Evolutionary conservation across 2,888 invertebrate species (phyloP).

Genomic region (Chorisops tibialis): DNA sequence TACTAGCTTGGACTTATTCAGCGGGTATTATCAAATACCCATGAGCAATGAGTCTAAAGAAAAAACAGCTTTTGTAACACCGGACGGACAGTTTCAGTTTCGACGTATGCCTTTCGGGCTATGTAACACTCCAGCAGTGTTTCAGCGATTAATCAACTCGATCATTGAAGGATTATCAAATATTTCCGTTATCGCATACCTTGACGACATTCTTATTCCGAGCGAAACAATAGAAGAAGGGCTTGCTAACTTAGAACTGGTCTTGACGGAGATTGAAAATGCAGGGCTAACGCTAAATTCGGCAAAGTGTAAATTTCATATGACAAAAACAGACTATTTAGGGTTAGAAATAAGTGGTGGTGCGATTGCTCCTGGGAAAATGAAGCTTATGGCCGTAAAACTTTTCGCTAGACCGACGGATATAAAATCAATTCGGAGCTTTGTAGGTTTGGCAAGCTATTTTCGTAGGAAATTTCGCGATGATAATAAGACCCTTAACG

Average conservation of each 20-base stretch:
- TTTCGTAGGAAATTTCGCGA: background rate
- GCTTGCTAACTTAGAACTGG: background rate
- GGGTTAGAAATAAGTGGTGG: background rate
- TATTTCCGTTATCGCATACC: slow-evolving; percentile 33
- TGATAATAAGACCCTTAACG: background rate
- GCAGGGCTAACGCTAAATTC: slow-evolving; percentile 41
- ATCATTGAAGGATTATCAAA: background rate
- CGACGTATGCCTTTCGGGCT: background rate
- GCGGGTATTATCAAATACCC: slow-evolving; percentile 38
- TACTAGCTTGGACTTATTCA: slow-evolving; percentile 33
- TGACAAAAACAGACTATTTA: background rate
- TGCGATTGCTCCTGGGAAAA: background rate
- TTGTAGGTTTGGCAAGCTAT: slow-evolving; percentile 10
- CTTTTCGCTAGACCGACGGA: background rate
- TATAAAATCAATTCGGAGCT: background rate
- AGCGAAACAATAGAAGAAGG: slow-evolving; percentile 30
- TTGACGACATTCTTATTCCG: slow-evolving; percentile 34
- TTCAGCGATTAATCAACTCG: slow-evolving; percentile 27
- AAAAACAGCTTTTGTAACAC: slow-evolving; percentile 21
- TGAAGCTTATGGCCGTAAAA: background rate
- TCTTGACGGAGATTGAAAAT: background rate
- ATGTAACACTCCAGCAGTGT: background rate
- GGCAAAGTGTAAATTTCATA: background rate
- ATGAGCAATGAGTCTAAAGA: slow-evolving; percentile 32
- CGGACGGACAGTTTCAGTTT: slow-evolving; percentile 35